These are phyloP conservation scores for Gymnodraco acuticeps DNA, from an alignment of 2,797 vertebrate species.

Conservation along the genomic window DNA sequence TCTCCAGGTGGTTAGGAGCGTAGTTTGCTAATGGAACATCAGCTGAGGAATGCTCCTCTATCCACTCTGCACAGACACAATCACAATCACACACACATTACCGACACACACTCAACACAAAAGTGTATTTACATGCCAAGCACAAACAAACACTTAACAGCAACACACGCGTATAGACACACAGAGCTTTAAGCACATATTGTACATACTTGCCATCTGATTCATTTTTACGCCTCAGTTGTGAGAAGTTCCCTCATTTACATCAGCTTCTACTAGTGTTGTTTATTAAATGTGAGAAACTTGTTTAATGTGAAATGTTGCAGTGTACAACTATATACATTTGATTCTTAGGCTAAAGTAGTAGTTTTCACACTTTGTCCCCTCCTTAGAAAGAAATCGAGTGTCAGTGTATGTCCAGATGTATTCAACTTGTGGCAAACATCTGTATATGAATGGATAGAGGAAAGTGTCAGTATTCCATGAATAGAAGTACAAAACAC, in stretches of 20 bases:
- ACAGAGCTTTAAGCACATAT: constrained; percentile 48
- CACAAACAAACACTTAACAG: constrained; percentile 47
- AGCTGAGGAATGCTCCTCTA: constrained; percentile 94
- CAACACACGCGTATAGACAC: constrained; percentile 39
- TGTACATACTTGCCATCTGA: constrained; percentile 23
- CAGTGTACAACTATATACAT: not conserved
- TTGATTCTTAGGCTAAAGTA: not conserved
- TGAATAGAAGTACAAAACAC: not conserved
- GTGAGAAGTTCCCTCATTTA: constrained; percentile 5
- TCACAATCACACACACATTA: constrained; percentile 5
- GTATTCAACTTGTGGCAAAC: constrained; percentile 19
- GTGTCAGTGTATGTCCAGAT: constrained; percentile 13
- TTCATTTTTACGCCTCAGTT: constrained; percentile 15
- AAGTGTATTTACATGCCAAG: constrained; percentile 47
- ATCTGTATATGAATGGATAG: constrained; percentile 13
- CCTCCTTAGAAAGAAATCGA: not conserved
- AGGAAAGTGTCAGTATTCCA: constrained; percentile 14
- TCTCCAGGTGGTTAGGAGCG: constrained; percentile 92
- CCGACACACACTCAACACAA: constrained; percentile 15
- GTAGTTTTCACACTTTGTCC: not conserved
- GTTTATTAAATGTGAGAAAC: not conserved
- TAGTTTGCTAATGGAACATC: constrained; percentile 91
- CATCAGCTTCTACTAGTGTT: not conserved
- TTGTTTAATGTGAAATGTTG: not conserved
- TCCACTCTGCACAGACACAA: constrained; percentile 90